Base-by-base conservation (phyloP, 1,140 invertebrate genomes). In the Drosophila prosaltans region DNA sequence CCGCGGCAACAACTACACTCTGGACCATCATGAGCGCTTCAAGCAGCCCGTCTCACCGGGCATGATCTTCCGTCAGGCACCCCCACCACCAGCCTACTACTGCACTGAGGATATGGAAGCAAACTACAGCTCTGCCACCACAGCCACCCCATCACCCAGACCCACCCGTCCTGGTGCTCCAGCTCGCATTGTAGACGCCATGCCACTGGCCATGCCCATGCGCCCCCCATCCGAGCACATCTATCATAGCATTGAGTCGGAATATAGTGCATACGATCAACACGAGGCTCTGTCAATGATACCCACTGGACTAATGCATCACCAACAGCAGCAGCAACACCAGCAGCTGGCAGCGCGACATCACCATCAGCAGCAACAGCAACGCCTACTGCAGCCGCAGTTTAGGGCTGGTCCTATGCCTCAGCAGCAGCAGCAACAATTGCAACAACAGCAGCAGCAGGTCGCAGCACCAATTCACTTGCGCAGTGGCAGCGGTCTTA, bases 181-280 rank as follows among this genome's bases (percentile, higher is more conserved):
- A 0, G 78, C 79, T 9, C 72, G 84, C 32, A 78, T 90, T 1
- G 90, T 91, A 7, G 89, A 92, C 21, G 74, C 86, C 6, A 78
- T 92, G 51, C 76, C 85, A 5, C 75, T 92, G 41, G 74, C 85
- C 11, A 78, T 92, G 73, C 84, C 91, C 1, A 88, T 92, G 65
- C 94, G 96, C 75, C 96, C 96, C 26, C 94, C 96, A 41, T 96
- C 96, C 65, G 96, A 97, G 93, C 96, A 97, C 92, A 97, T 97
- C 81, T 97, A 97, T 91, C 97, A 96, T 32, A 96, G 96, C 80
- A 97, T 97, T 92, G 96, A 97, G 92, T 97, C 96, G 66, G 96
- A 97, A 91, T 97, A 97, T 81, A 92, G 88, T 60, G 88, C 85
- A 7, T 92, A 92, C 36, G 91, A 92, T 43, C 91, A 90, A 60